phyloP scores from a whole-genome alignment of 2,888 invertebrate species.

The Zhuqinia jingwanae region DNA sequence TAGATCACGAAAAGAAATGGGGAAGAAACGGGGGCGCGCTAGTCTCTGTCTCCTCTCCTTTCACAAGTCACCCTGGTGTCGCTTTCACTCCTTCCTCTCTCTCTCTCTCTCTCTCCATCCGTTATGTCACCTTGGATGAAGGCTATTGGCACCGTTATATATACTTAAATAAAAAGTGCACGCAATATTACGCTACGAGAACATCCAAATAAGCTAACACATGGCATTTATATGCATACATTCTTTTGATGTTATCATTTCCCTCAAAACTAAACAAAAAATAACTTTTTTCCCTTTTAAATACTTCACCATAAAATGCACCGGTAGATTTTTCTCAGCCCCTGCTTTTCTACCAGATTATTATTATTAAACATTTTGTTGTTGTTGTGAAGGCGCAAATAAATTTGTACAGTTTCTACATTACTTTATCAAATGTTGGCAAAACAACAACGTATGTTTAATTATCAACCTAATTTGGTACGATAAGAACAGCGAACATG shows the following conservation, averaged over 20 bases:
- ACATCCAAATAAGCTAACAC: no score
- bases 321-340: no score
- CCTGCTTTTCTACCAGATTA: no score
- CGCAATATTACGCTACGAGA: no score
- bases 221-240: no score
- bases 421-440: not conserved
- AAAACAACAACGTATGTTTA: constrained; percentile 25
- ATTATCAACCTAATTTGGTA: not conserved
- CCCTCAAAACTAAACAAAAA: no score
- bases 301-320: no score
- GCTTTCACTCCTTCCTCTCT: not conserved
- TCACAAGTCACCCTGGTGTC: not conserved
- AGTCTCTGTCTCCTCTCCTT: not conserved
- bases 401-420: not conserved
- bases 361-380: not conserved
- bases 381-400: not conserved
- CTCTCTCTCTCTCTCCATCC: not conserved
- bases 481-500: not conserved
- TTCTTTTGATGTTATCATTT: no score
- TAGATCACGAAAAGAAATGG: not conserved
- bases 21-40: not conserved
- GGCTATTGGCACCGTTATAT: no score
- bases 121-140: no score
- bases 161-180: no score
- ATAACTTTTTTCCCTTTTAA: no score